Conservation (phyloP, 2,888 invertebrate genomes). For the Erebia epiphron region DNA sequence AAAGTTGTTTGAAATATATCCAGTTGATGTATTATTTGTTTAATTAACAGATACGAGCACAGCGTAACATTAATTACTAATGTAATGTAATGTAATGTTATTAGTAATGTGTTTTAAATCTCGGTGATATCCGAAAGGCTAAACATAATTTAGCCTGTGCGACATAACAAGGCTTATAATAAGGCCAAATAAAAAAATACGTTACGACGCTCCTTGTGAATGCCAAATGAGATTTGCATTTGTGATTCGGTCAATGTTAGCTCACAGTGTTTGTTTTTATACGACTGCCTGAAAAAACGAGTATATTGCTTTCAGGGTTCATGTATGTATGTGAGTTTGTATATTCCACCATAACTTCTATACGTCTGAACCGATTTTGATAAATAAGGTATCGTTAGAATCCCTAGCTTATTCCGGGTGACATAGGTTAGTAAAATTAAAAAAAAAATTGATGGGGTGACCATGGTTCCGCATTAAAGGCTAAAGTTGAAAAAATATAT, state of each 20-base stretch:
- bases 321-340: too few species aligned
- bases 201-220: conserved; percentile 21
- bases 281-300: background rate
- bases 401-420: too few species aligned
- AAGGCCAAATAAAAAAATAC: conserved; percentile 24
- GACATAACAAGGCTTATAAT: background rate
- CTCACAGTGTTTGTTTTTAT: conserved; percentile 1
- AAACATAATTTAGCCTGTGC: conserved; percentile 1
- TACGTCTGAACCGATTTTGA: too few species aligned
- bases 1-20: background rate
- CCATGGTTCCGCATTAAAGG: too few species aligned
- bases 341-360: too few species aligned
- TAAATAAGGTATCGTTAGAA: too few species aligned
- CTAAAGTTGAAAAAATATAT: too few species aligned
- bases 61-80: background rate
- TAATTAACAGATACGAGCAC: background rate
- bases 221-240: conserved; percentile 30
- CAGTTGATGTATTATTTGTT: background rate
- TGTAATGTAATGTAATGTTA: too few species aligned
- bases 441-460: too few species aligned
- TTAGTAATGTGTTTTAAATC: conserved; percentile 19
- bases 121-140: background rate
- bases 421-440: too few species aligned
- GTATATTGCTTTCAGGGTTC: too few species aligned
- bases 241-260: conserved; percentile 20